Percentiles rank a stretch among this genome's conserved stretches.
phyloP scores from a whole-genome alignment of 2,113 vertebrate genomes.

The Pontoporia blainvillei region DNA sequence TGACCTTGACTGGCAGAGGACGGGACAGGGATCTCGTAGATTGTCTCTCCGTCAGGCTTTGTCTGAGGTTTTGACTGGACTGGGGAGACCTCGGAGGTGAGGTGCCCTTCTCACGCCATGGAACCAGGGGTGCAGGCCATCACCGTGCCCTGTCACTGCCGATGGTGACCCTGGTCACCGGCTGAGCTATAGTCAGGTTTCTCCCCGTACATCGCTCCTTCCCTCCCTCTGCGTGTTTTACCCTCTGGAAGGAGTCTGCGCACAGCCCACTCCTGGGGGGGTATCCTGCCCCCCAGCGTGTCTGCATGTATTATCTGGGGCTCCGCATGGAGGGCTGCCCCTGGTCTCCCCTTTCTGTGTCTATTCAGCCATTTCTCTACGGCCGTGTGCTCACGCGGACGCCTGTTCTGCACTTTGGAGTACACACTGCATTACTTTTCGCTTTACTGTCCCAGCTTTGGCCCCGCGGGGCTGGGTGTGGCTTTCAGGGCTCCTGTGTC shows the following conservation, averaged over 20 bases:
- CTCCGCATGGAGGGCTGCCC: neutral
- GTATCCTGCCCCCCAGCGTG: neutral
- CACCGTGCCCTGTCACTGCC: neutral
- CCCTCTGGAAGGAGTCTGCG: neutral
- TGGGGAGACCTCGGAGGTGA: neutral
- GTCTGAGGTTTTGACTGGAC: neutral
- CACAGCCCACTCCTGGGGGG: neutral
- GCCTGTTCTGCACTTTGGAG: accelerated
- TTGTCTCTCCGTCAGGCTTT: neutral
- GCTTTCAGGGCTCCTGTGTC: neutral
- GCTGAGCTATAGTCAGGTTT: accelerated
- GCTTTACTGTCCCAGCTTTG: neutral
- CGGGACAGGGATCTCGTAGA: accelerated
- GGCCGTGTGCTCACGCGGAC: accelerated
- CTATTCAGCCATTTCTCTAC: neutral
- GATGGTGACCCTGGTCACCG: neutral
- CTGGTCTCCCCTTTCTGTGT: neutral
- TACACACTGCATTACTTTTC: accelerated
- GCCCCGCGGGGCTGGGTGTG: accelerated
- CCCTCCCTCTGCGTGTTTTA: neutral
- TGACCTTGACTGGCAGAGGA: neutral
- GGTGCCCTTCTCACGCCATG: neutral
- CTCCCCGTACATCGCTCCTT: neutral
- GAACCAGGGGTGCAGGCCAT: accelerated
- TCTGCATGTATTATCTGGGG: neutral